Base-by-base conservation (phyloP, 1,140 invertebrate species). In the Drosophila sucinea region DNA sequence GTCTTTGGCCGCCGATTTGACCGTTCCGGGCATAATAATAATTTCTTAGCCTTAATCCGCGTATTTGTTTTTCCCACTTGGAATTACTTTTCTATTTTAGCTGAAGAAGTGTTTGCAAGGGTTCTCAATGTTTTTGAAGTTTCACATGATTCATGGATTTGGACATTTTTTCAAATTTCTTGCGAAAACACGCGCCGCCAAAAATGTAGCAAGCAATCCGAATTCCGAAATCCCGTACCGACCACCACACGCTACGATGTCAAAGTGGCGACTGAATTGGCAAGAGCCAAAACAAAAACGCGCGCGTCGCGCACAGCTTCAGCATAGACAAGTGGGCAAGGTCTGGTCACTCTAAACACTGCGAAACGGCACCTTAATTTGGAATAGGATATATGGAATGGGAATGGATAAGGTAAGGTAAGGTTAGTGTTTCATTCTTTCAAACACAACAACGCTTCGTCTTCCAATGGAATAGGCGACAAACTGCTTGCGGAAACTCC, bases 231-330 rank as follows among this genome's bases (percentile, higher is more conserved):
- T 44, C 40, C 17, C 55, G 40, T 44, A 66, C 17, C 57, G 57
- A 58, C 61, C 67, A 79, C 79, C 77, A 68, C 60, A 68, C 51
- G 70, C 69, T 61, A 76, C 74, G 72, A 79, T 72, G 76, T 68
- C 79, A 79, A 76, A 74, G 68, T 74, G 67, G 61, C 76, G 73
- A 81, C 79, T 81, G 68, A 76, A 68, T 32, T 51, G 66, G 17
- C 40, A 61, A 60, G 2, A 6, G 60, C 29, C 23, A 41, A 40
- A 61, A 11, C 10, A 56, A 17, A 29, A 56, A 32, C 2, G 51
- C 51, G 32, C 32, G 56, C 56, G 56, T 17, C 32, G 27, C 56
- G 6, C 56, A 57, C 56, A 35, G 56, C 56, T 35, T 58, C 56
- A 23, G 35, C 2, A 11, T 11, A 10, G 3, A n/a, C 10, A 38